These are phyloP conservation scores for Gallirallus australis DNA, from an alignment of 2,797 vertebrate species.

Conservation along the genomic window DNA sequence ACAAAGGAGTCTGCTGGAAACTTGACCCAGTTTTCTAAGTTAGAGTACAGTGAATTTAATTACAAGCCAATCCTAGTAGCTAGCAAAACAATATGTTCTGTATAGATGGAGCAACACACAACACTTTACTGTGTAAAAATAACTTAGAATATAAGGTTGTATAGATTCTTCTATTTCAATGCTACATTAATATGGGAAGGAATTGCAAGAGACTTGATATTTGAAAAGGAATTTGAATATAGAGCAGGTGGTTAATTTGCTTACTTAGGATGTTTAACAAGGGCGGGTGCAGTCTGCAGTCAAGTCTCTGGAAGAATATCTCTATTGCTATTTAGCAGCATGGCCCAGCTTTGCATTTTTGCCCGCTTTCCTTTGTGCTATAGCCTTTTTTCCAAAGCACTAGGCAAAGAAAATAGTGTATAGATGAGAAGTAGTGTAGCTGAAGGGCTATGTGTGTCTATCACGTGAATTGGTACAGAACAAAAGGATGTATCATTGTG, in stretches of 20 bases:
- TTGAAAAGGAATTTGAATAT: conserved; percentile 20
- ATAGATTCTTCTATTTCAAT: not conserved
- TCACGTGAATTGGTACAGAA: not conserved
- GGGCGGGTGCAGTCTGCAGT: not conserved
- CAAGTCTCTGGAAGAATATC: conserved; percentile 24
- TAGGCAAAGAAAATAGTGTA: not conserved
- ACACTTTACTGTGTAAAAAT: not conserved
- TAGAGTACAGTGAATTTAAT: not conserved
- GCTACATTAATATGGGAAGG: not conserved
- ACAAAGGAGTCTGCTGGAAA: not conserved
- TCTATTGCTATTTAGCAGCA: not conserved
- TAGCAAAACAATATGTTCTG: not conserved
- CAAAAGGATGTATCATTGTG: not conserved
- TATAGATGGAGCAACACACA: not conserved
- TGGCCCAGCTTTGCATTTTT: not conserved
- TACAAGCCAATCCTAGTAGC: not conserved
- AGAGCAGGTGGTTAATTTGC: conserved; percentile 56
- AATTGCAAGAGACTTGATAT: not conserved
- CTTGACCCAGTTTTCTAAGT: not conserved
- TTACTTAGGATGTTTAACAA: conserved; percentile 32
- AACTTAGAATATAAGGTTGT: not conserved
- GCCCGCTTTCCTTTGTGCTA: not conserved
- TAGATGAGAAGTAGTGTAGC: not conserved
- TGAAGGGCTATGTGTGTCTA: not conserved
- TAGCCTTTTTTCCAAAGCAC: not conserved